A percentile compares a stretch with the other conserved stretches of the same genome.
Conservation (phyloP, 2,113 vertebrate species). For the Bubo blakistoni region DNA sequence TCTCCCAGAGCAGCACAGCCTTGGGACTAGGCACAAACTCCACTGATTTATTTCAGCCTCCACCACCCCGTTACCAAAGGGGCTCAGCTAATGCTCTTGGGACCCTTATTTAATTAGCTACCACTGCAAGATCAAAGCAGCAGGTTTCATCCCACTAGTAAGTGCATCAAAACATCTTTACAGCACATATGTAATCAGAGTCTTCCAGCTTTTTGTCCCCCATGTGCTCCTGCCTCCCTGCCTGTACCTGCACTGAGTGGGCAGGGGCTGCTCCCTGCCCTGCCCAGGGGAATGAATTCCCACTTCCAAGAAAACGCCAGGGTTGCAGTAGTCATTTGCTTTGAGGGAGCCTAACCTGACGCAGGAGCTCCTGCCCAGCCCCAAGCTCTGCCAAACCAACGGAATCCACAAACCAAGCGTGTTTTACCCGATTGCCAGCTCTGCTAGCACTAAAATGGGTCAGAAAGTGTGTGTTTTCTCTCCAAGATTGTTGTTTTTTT, state of each 20-base stretch:
- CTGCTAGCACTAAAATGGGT: not conserved
- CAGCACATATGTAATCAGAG: not conserved
- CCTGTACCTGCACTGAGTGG: not conserved
- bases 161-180: not conserved
- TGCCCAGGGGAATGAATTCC: not conserved
- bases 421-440: not conserved
- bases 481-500: fast-evolving
- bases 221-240: fast-evolving
- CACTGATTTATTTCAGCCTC: not conserved
- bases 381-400: not conserved
- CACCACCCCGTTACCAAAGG: not conserved
- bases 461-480: not conserved
- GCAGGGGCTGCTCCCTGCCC: not conserved
- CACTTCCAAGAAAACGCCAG: not conserved
- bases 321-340: not conserved
- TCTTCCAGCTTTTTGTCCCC: not conserved
- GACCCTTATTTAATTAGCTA: not conserved
- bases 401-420: fast-evolving
- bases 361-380: not conserved
- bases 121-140: not conserved
- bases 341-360: not conserved
- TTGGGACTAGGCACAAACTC: not conserved
- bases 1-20: not conserved
- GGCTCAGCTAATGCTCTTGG: not conserved
- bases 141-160: not conserved